Conservation (phyloP, 2,888 invertebrate species). For the Helicoverpa assulta region DNA sequence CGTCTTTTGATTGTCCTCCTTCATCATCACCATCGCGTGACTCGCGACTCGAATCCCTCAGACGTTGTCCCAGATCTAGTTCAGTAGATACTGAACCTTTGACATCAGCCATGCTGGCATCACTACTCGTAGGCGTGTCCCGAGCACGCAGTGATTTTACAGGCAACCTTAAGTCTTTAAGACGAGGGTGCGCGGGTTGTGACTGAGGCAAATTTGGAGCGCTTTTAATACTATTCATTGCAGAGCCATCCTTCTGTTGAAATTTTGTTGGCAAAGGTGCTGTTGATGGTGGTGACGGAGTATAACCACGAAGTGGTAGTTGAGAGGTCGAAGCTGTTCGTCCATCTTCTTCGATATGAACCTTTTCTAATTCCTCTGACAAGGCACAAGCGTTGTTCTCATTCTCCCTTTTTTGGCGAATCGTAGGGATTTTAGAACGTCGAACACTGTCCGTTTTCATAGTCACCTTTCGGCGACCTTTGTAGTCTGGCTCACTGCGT, state of each 20-base stretch:
- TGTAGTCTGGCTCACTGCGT: conserved; percentile 86
- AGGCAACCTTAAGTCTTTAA: conserved; percentile 94
- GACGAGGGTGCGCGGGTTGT: conserved; percentile 92
- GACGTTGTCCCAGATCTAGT: conserved; percentile 87
- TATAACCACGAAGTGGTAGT: conserved; percentile 92
- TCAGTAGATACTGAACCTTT: conserved; percentile 88
- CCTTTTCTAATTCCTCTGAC: conserved; percentile 91
- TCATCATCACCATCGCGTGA: conserved; percentile 92
- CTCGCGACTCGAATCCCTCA: conserved; percentile 88
- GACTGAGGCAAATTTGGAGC: conserved; percentile 94
- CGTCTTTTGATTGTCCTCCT: conserved; percentile 92
- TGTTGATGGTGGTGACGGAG: conserved; percentile 95
- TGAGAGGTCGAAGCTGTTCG: conserved; percentile 90
- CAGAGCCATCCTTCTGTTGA: conserved; percentile 92
- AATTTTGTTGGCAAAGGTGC: conserved; percentile 96
- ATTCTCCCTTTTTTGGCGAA: conserved; percentile 87
- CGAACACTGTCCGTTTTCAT: conserved; percentile 89
- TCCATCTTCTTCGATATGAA: conserved; percentile 91
- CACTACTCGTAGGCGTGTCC: conserved; percentile 91
- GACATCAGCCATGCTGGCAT: conserved; percentile 91
- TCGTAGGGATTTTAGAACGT: conserved; percentile 91
- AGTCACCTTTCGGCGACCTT: conserved; percentile 90
- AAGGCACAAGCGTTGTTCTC: conserved; percentile 82
- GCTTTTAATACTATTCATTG: conserved; percentile 95
- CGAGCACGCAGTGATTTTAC: conserved; percentile 92